Percentiles rank a stretch among this genome's conserved stretches.
phyloP scores from a whole-genome alignment of 2,113 vertebrate genomes.

The Halcyon senegalensis region DNA sequence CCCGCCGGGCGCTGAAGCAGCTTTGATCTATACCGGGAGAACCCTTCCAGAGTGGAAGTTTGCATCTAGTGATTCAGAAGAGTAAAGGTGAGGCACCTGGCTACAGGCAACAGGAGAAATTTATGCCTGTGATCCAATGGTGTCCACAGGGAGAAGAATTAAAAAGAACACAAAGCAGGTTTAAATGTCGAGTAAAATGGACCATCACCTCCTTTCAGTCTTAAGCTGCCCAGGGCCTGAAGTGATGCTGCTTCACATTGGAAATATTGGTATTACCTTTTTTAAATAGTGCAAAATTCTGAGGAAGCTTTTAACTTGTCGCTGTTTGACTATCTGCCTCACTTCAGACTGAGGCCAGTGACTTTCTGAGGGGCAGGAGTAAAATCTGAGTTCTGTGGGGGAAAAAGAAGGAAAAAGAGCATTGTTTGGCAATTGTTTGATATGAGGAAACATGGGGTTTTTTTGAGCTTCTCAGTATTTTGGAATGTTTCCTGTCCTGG shows the following conservation, averaged over 20 bases:
- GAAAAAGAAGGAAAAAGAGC: not conserved
- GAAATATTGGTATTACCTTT: not conserved
- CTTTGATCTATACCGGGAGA: not conserved
- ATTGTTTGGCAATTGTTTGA: not conserved
- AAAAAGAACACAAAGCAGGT: not conserved
- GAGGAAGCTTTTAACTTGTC: not conserved
- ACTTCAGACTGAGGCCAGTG: not conserved
- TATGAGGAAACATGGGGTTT: not conserved
- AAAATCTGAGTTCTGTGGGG: not conserved
- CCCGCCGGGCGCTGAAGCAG: not conserved
- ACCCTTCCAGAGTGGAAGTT: not conserved
- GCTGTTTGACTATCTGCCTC: not conserved
- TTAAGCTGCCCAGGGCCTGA: not conserved
- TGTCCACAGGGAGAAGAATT: not conserved
- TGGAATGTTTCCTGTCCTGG: not conserved
- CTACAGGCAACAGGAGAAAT: not conserved
- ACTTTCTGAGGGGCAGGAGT: not conserved
- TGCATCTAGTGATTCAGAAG: not conserved
- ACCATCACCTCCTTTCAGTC: not conserved
- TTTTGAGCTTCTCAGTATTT: not conserved
- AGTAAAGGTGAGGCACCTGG: not conserved
- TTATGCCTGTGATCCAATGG: not conserved
- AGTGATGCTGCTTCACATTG: not conserved
- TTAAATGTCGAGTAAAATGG: not conserved
- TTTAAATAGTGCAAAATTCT: not conserved